These are phyloP conservation scores for Danaus plexippus DNA, from an alignment of 1,140 invertebrate species.

Conservation along the genomic window DNA sequence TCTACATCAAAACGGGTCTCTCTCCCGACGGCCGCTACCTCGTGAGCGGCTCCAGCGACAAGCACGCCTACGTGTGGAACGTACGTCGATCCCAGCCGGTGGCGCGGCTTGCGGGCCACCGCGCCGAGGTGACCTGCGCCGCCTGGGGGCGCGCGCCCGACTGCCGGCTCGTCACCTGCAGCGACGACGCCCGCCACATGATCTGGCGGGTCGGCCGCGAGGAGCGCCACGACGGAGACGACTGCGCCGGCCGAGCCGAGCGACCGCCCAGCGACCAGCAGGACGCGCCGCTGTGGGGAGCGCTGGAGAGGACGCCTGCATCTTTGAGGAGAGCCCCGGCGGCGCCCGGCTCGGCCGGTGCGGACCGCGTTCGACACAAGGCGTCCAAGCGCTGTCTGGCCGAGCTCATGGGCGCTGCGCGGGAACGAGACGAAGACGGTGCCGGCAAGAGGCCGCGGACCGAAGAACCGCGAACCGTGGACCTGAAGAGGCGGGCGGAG, in stretches of 20 bases:
- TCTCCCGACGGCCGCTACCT: slow-evolving; percentile 86
- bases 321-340: slow-evolving; percentile 38
- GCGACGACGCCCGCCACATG: slow-evolving; percentile 83
- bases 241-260: slow-evolving; percentile 73
- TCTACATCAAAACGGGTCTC: slow-evolving; percentile 86
- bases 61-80: slow-evolving; percentile 89
- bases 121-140: slow-evolving; percentile 87
- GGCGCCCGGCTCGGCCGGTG: slow-evolving; percentile 7
- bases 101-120: slow-evolving; percentile 80
- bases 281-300: slow-evolving; percentile 42
- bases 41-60: slow-evolving; percentile 87
- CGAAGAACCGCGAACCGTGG: slow-evolving; percentile 28
- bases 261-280: slow-evolving; percentile 39
- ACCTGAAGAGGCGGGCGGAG: slow-evolving; percentile 27
- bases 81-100: slow-evolving; percentile 76
- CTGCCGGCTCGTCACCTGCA: slow-evolving; percentile 81
- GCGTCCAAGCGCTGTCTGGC: slow-evolving; percentile 14
- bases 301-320: slow-evolving; percentile 66
- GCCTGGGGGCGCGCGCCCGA: slow-evolving; percentile 78
- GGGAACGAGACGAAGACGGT: slow-evolving; percentile 29
- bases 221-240: slow-evolving; percentile 63
- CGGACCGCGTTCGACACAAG: slow-evolving; percentile 34
- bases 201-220: slow-evolving; percentile 79
- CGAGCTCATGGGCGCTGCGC: slow-evolving; percentile 41
- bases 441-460: slow-evolving; percentile 29